phyloP scores from a whole-genome alignment of 1,140 invertebrate species.

The Apis mellifera region Amel_HAv3.1 CM009943.2:9821001-9821500 shows the following conservation, averaged over 20 bases:
- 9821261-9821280: not conserved
- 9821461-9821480: too few relatives aligned
- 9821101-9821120: constrained; percentile 16
- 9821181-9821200: constrained; percentile 22
- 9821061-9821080: constrained; percentile 3
- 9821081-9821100: not conserved
- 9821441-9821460: too few relatives aligned
- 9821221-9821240: constrained; percentile 41
- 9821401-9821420: too few relatives aligned
- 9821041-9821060: too few relatives aligned
- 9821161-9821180: constrained; percentile 32
- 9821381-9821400: not conserved
- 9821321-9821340: not conserved
- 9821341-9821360: not conserved
- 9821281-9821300: not conserved
- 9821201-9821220: not conserved
- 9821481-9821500: not conserved
- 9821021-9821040: too few relatives aligned
- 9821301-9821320: not conserved
- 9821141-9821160: constrained; percentile 32
- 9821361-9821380: too few relatives aligned
- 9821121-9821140: not conserved
- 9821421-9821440: too few relatives aligned
- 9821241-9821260: constrained; percentile 11
- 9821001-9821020: too few relatives aligned